Conservation (phyloP, 2,797 vertebrate species). For the Xiphorhynchus erythropygius region DNA sequence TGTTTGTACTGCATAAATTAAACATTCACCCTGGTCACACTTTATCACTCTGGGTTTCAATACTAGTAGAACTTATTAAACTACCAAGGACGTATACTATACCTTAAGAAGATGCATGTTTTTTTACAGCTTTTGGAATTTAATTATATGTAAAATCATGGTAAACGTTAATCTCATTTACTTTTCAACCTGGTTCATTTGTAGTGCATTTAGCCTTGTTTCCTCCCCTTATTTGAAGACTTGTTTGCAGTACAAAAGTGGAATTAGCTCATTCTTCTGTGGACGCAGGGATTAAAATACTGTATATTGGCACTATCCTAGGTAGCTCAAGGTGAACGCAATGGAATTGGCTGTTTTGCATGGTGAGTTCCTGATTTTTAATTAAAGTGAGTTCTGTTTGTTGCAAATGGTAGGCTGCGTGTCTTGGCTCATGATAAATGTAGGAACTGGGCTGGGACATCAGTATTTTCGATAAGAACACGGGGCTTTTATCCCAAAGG, state of each 20-base stretch:
- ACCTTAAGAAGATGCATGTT: background rate
- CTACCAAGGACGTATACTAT: background rate
- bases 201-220: background rate
- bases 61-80: background rate
- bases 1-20: background rate
- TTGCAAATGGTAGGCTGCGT: background rate
- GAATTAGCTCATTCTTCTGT: background rate
- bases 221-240: background rate
- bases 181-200: background rate
- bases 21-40: background rate
- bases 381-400: background rate
- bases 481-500: background rate
- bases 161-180: background rate
- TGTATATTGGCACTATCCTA: background rate
- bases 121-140: background rate
- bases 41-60: background rate
- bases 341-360: background rate
- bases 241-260: background rate
- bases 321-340: background rate
- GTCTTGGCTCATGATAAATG: background rate
- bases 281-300: background rate
- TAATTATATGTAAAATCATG: background rate
- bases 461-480: background rate
- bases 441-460: background rate
- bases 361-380: slow-evolving; percentile 4